Evolutionary conservation across 1,140 invertebrate genomes (phyloP).

Genomic region (Atopsyche davidsoni): DNA sequence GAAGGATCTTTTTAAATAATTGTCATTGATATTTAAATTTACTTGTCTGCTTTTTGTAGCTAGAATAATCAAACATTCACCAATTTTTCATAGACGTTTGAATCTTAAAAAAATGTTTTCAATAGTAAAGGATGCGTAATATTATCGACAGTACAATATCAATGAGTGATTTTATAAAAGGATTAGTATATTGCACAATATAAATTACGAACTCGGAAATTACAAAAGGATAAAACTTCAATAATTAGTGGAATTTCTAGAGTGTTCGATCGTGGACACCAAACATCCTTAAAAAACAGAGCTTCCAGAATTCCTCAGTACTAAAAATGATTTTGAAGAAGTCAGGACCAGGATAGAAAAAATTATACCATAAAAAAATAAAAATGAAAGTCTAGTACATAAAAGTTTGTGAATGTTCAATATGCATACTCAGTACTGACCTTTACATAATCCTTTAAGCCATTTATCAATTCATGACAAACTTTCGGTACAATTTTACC

Average conservation of each 20-base stretch:
- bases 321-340: background rate
- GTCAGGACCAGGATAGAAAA: conserved; percentile 1
- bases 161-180: too few relatives aligned
- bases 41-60: background rate
- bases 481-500: conserved; percentile 28
- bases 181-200: too few relatives aligned
- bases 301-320: background rate
- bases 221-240: too few relatives aligned
- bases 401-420: conserved; percentile 7
- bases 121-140: too few relatives aligned
- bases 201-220: too few relatives aligned
- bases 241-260: too few relatives aligned
- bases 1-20: background rate
- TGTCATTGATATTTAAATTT: background rate
- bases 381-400: conserved; percentile 12
- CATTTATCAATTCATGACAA: conserved; percentile 27
- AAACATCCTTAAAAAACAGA: conserved; percentile 5
- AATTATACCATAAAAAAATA: conserved; percentile 7
- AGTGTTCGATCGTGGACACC: too few relatives aligned
- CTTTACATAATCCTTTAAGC: conserved; percentile 28
- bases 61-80: too few relatives aligned
- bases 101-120: too few relatives aligned
- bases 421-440: conserved; percentile 16
- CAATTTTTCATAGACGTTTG: too few relatives aligned
- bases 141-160: too few relatives aligned